These are phyloP conservation scores for Calameuta pallipes DNA, from an alignment of 2,888 invertebrate species.

Conservation along the genomic window DNA sequence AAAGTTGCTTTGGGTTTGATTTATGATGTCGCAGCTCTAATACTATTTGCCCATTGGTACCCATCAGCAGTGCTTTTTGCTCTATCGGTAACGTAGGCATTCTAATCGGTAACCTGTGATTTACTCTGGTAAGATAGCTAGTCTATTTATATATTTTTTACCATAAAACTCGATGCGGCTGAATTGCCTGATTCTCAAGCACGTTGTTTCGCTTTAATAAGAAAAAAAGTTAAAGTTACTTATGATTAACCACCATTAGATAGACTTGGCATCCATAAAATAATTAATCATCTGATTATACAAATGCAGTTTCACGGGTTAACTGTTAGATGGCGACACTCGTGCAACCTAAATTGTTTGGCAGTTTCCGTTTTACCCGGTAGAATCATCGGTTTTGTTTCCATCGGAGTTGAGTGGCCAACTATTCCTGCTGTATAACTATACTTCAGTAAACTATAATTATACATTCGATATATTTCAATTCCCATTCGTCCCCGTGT, in stretches of 20 bases:
- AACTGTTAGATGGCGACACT: neutral
- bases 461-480: neutral
- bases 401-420: neutral
- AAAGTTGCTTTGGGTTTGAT: too few species aligned
- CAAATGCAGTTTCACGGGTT: neutral
- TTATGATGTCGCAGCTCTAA: too few species aligned
- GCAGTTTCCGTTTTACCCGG: neutral
- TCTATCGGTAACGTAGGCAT: too few species aligned
- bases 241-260: neutral
- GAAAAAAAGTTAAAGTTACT: neutral
- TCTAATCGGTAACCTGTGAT: neutral
- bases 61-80: too few species aligned
- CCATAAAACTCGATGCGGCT: neutral
- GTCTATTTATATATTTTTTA: neutral
- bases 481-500: neutral
- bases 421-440: neutral
- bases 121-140: neutral
- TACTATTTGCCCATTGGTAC: too few species aligned
- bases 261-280: neutral
- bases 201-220: neutral
- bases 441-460: neutral
- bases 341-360: neutral
- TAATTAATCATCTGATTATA: neutral
- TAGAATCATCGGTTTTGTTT: neutral
- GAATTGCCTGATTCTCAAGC: neutral